phyloP scores from a whole-genome alignment of 2,888 invertebrate species.

The Serrognathus titanus region DNA sequence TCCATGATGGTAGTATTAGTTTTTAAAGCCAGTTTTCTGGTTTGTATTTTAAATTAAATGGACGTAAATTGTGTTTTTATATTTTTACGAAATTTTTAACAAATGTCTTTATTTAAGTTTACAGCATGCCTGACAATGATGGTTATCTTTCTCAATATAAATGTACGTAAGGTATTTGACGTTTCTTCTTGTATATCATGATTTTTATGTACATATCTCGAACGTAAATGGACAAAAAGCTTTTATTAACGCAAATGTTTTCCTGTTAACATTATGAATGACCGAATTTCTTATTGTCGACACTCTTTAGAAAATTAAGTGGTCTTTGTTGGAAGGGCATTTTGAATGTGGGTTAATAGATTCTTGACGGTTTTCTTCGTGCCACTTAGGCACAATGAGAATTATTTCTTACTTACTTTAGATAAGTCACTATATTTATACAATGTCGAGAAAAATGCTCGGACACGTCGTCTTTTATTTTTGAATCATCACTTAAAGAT shows the following conservation, averaged over 20 bases:
- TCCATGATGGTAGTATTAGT: not conserved
- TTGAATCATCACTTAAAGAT: too few species aligned
- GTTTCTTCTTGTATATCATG: too few species aligned
- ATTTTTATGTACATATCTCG: too few species aligned
- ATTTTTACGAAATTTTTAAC: conserved; percentile 29
- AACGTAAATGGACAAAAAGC: not conserved
- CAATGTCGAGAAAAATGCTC: too few species aligned
- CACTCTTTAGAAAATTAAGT: conserved; percentile 1
- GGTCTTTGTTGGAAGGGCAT: not conserved
- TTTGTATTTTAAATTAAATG: conserved; percentile 34
- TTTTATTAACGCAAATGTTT: conserved; percentile 3
- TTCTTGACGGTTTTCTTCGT: not conserved
- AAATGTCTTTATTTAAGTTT: conserved; percentile 33
- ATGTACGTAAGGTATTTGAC: not conserved
- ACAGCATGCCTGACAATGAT: conserved; percentile 7
- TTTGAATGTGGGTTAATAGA: too few species aligned
- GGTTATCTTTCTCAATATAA: not conserved
- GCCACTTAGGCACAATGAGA: not conserved
- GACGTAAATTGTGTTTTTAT: conserved; percentile 32
- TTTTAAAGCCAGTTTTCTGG: conserved; percentile 28
- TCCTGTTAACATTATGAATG: not conserved
- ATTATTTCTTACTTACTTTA: too few species aligned
- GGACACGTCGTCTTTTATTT: too few species aligned
- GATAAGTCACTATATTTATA: too few species aligned
- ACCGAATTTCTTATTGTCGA: not conserved